Evolutionary conservation across 2,113 vertebrate species (phyloP), one percentile per base, ranked within the genome.

Genomic region (Limanda limanda): DNA sequence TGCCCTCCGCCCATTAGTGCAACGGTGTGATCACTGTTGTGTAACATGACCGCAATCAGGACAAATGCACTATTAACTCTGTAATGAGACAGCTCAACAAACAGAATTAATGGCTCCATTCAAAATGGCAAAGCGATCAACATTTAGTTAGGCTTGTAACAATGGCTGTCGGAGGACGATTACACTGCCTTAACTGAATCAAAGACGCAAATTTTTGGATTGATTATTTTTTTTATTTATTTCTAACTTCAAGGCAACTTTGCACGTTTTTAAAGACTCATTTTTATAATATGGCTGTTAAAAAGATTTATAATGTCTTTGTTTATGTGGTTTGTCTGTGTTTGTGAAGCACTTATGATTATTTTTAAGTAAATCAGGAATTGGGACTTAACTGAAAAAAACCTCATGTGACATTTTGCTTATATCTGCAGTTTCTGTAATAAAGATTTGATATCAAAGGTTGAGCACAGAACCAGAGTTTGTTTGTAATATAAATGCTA

Each of bases 51-150:
- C 25, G 62, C 91, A 91, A 88, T 91, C 85, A 86, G 89, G 84
- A 91, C 83, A 85, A 90, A 89, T 88, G 89, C 85, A 87, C 88
- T 90, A 84, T 91, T 92, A 91, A 88, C 83, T 91, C 78, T 59
- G 84, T 91, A 93, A 92, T 91, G 90, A 92, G 87, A 91, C 85
- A 86, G 88, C 85, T 90, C 83, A 90, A 89, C 91, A 91, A 91
- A 93, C 82, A 87, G 73, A 89, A 91, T 92, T 82, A 91, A 91
- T 85, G 85, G 69, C 54, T 82, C 75, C 72, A 68, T 89, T 91
- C 74, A 74, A 75, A 89, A 78, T 66, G 76, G 72, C 68, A 67
- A 66, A 60, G 81, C 81, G 75, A 75, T 88, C 78, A 81, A 56
- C 88, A 68, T 72, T 84, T 74, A 85, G 84, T 89, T 72, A 76